These are phyloP conservation scores for Pseudomyrmex dendroicus DNA, from an alignment of 1,140 invertebrate species.

Conservation along the genomic window DNA sequence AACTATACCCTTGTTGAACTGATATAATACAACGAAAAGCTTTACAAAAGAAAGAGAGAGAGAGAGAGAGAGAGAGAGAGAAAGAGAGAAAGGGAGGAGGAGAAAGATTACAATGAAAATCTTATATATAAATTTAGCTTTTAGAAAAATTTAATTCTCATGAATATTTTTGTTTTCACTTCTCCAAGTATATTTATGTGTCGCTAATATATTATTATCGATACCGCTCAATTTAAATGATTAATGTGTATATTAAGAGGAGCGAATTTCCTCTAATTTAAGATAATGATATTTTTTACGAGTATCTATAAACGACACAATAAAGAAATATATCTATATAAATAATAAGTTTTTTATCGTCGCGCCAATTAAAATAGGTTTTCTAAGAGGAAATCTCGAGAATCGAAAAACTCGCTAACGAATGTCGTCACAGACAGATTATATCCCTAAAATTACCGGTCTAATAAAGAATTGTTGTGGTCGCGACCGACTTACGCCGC, in stretches of 20 bases:
- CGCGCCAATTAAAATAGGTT: slow-evolving; percentile 17
- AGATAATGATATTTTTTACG: background rate
- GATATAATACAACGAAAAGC: slow-evolving; percentile 29
- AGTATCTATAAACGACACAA: background rate
- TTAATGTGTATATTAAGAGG: no score
- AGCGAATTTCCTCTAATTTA: background rate
- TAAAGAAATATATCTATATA: background rate
- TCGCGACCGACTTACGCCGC: slow-evolving; percentile 20
- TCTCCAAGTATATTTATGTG: background rate
- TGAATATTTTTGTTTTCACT: background rate
- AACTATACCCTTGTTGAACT: slow-evolving; percentile 28
- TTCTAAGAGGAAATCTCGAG: background rate
- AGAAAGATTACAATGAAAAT: background rate
- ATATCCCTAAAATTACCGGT: slow-evolving; percentile 33
- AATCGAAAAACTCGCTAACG: background rate
- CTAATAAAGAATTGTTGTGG: slow-evolving; percentile 47
- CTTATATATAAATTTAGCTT: background rate
- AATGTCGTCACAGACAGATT: slow-evolving; percentile 36
- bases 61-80: background rate
- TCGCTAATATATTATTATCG: background rate
- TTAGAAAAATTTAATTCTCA: background rate
- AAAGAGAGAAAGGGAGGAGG: no score
- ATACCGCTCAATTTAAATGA: no score
- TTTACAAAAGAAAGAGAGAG: background rate
- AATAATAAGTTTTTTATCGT: background rate